Evolutionary conservation across 2,113 vertebrate genomes (phyloP), one percentile per base, ranked within the genome.

Genomic region (Xiphophorus maculatus): DNA sequence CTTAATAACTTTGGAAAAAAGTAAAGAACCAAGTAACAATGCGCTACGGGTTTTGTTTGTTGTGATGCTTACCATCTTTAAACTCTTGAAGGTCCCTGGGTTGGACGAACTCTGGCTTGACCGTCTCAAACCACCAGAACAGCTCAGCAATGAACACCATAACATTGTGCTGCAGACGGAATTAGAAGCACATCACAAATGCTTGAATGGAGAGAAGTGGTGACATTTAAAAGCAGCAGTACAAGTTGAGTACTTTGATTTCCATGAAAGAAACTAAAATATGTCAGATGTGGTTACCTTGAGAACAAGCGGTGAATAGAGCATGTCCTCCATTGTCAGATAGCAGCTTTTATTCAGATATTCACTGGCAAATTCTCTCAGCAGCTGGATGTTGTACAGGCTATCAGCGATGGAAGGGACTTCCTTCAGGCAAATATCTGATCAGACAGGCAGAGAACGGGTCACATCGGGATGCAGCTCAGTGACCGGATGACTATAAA

Each of bases 41-140:
- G 10, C 35, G 3, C 10, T 37, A 3, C 17, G 42, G 5, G 42
- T 25, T 51, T 58, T 3, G 17, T 32, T 32, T 22, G 35, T 9
- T 14, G 40, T 25, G 51, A 42, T 30, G 29, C 82, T 79, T 69
- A 97, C 98, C 95, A 63, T 99, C 97, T 90, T 97, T 98, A 80
- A 95, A 94, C 79, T 98, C 97, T 82, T 98, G 97, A 14, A 95
- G 75, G 64, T 97, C 97, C 88, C 96, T 94, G 29, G 97, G 97
- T 12, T 97, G 97, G 6, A 99, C 98, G 22, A 99, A 99, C 66
- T 97, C 97, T 10, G 98, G 98, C 75, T 96, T 97, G 80, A 99
- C 96, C 0, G 96, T 97, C 89, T 99, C 98, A 87, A 99, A 98
- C 98, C 97, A 99, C 98, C 98, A 99, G 90, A 99, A 99, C 42